Evolutionary conservation across 1,140 invertebrate genomes (phyloP).

Genomic region (Coenobita brevimanus): DNA sequence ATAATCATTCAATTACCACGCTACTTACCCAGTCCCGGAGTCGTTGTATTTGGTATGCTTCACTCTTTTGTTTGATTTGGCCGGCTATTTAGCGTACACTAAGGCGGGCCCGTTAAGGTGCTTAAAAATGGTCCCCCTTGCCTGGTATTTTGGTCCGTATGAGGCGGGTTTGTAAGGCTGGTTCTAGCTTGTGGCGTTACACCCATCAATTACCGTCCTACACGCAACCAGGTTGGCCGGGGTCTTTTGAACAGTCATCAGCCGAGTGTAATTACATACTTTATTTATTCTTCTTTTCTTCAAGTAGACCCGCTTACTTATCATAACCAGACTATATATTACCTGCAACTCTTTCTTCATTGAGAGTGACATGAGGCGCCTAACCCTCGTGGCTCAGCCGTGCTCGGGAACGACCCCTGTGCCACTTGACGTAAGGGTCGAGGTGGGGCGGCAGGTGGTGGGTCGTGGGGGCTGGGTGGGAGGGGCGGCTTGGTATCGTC

Average conservation of each 20-base stretch:
- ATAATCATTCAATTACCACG: slow-evolving; percentile 63
- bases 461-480: slow-evolving; percentile 11
- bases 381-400: background rate
- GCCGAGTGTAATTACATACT: slow-evolving; percentile 61
- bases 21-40: slow-evolving; percentile 56
- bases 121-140: background rate
- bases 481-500: slow-evolving; percentile 53
- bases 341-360: slow-evolving; percentile 61
- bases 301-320: slow-evolving; percentile 64
- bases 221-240: slow-evolving; percentile 29
- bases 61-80: slow-evolving; percentile 63
- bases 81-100: slow-evolving; percentile 59
- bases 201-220: slow-evolving; percentile 32
- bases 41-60: slow-evolving; percentile 66
- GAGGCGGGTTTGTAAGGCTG: background rate
- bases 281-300: slow-evolving; percentile 67
- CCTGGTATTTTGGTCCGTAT: background rate
- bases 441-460: background rate
- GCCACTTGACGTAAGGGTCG: background rate
- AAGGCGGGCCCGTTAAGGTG: slow-evolving; percentile 30
- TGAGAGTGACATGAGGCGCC: slow-evolving; percentile 23
- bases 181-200: background rate
- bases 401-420: background rate
- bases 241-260: slow-evolving; percentile 62
- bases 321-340: slow-evolving; percentile 65